phyloP scores from a whole-genome alignment of 1,140 invertebrate genomes.

The Armadillidium nasatum region DNA sequence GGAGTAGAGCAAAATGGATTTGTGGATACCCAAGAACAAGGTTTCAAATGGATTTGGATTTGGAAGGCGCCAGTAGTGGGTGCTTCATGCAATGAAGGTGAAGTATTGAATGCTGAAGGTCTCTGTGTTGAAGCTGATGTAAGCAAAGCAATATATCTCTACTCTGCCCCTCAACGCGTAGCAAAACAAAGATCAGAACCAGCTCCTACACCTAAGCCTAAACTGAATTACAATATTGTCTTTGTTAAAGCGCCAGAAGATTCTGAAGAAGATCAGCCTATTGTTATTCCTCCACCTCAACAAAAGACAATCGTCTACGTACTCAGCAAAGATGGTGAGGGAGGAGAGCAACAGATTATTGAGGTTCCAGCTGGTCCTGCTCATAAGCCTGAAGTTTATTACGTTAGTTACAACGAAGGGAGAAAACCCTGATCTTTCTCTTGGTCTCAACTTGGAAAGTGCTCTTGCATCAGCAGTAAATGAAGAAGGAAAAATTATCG shows the following conservation, averaged over 20 bases:
- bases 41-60: no score
- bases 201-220: conserved; percentile 17
- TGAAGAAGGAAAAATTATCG: no score
- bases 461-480: neutral
- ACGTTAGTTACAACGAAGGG: conserved; percentile 18
- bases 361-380: conserved; percentile 12
- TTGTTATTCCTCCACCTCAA: conserved; percentile 24
- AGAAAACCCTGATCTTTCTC: conserved; percentile 23
- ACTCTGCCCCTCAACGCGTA: conserved; percentile 19
- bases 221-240: conserved; percentile 25
- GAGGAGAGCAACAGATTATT: conserved; percentile 24
- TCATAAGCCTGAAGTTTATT: conserved; percentile 22
- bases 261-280: conserved; percentile 1
- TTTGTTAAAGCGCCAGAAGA: conserved; percentile 19
- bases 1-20: no score
- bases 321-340: conserved; percentile 18
- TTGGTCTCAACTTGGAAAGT: conserved; percentile 20
- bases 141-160: conserved; percentile 12
- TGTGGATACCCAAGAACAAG: no score
- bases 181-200: conserved; percentile 1
- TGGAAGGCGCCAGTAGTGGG: no score
- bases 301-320: conserved; percentile 27
- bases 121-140: conserved; percentile 22
- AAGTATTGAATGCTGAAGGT: no score
- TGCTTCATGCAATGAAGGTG: no score